Evolutionary conservation across 2,797 vertebrate species (phyloP).

Genomic region (Platalea minor): DNA sequence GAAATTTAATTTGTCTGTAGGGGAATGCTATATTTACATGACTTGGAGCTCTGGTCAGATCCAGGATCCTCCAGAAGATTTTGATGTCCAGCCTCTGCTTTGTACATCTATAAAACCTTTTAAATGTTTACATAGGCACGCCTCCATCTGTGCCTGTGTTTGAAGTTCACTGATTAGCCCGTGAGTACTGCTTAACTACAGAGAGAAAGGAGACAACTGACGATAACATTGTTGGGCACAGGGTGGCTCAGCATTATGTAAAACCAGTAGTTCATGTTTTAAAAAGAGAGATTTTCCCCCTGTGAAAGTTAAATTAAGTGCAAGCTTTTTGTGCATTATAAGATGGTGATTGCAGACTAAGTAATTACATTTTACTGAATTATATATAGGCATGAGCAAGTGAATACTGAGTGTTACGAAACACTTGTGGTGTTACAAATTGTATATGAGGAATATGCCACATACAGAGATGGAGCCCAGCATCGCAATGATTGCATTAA

Average conservation of each 20-base stretch:
- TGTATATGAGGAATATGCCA: neutral
- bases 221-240: neutral
- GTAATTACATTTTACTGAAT: neutral
- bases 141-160: neutral
- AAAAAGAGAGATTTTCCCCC: neutral
- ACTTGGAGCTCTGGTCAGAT: neutral
- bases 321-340: neutral
- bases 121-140: neutral
- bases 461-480: neutral
- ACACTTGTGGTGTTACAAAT: neutral
- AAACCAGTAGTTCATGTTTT: neutral
- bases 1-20: neutral
- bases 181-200: neutral
- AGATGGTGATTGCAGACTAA: neutral
- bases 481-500: neutral
- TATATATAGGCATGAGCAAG: rapidly evolving
- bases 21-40: rapidly evolving
- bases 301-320: neutral
- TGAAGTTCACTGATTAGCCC: neutral
- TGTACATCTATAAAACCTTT: neutral
- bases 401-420: neutral
- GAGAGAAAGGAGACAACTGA: neutral
- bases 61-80: neutral
- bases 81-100: neutral
- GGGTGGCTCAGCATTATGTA: neutral